Evolutionary conservation across 1,140 invertebrate genomes (phyloP), one percentile per base, ranked within the genome.

Genomic region (Solenopsis fugax): DNA sequence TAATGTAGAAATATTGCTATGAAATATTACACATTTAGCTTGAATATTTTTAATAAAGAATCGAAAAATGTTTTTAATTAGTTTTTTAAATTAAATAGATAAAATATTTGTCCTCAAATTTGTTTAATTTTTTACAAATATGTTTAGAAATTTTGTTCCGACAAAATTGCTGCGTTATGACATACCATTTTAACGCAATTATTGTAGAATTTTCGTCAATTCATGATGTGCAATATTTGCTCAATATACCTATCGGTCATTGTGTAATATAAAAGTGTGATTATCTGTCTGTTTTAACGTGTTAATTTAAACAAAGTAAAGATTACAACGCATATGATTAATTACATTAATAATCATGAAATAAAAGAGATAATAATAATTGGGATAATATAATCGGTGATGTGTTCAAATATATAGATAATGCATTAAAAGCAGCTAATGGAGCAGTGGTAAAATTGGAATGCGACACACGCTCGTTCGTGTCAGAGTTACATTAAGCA

Each of bases 391-490:
- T 18, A 73, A 82, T 82, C 12, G 24, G 5, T 34, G 16, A 48
- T 72, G 37, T 73, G 37, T 73, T 82, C 4, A 54, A 73, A 82
- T 82, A 52, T 58, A 69, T 82, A 21, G 77, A 54, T 72, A 82
- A 82, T 58, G 6, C 65, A 72, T 82, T 82, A 60, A n/a, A 73
- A 73, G 41, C 67, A 73, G 41, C 67, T 60, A 82, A 72, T 82
- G 52, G 72, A 72, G 29, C 24, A 21, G 6, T 52, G 50, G 18
- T 16, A 45, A 69, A 69, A 80, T 56, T 82, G 45, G 24, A 82
- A 60, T 72, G 18, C 24, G 3, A 13, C 24, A 45, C 54, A 34
- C 16, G n/a, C 37, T 29, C 48, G 6, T 58, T 73, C 67, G 41
- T 58, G 78, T 13, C 48, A 48, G 21, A 45, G 52, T 37, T 72